Evolutionary conservation across 2,797 vertebrate genomes (phyloP).

Genomic region (Brachyalestes nurse): DNA sequence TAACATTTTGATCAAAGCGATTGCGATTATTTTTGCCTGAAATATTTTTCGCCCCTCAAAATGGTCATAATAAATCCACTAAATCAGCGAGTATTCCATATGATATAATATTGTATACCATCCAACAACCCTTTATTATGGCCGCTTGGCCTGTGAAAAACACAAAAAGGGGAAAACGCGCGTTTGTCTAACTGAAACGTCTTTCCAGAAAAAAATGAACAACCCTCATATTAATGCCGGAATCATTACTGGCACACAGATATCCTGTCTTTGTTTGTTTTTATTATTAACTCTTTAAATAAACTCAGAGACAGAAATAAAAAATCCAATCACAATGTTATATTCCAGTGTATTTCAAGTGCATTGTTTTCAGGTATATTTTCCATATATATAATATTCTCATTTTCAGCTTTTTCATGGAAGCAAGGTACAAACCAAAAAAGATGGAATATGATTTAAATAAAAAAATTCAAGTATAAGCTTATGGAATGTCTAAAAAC

Average conservation of each 20-base stretch:
- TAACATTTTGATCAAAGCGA: too few relatives aligned
- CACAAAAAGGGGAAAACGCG: not conserved
- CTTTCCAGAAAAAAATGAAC: too few relatives aligned
- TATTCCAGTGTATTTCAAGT: slow-evolving; percentile 99
- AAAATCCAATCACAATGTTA: slow-evolving; percentile 96
- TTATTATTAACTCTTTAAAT: slow-evolving; percentile 99
- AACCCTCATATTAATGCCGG: not conserved
- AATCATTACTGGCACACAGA: slow-evolving; percentile 82
- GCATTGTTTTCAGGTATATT: slow-evolving; percentile 99
- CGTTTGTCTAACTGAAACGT: not conserved
- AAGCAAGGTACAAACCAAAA: slow-evolving; percentile 86
- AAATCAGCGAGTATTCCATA: too few relatives aligned
- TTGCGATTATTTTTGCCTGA: not conserved
- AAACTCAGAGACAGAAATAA: slow-evolving; percentile 92
- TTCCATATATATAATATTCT: slow-evolving; percentile 80
- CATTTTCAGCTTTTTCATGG: slow-evolving; percentile 89
- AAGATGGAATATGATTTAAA: slow-evolving; percentile 89
- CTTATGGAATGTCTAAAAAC: slow-evolving; percentile 93
- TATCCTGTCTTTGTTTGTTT: slow-evolving; percentile 76
- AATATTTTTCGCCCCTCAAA: not conserved
- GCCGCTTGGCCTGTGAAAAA: not conserved
- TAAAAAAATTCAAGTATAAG: slow-evolving; percentile 99
- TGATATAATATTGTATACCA: not conserved
- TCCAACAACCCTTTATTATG: not conserved
- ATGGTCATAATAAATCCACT: not conserved